These are phyloP conservation scores for Coluber constrictor DNA, from an alignment of 2,797 vertebrate genomes.

Conservation along the genomic window DNA sequence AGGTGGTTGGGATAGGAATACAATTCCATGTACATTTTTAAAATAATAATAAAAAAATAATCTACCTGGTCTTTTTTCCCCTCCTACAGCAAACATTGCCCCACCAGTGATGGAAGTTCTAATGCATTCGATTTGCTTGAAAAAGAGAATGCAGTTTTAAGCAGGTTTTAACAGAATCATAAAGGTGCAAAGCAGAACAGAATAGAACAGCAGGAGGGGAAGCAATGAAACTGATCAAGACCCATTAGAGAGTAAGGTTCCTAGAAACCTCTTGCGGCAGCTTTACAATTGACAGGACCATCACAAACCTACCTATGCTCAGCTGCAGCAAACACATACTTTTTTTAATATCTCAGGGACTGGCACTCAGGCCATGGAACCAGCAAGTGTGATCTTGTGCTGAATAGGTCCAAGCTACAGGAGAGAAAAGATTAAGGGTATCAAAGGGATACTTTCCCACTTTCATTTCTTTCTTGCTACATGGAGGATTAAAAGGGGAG, in stretches of 20 bases:
- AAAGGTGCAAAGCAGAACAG: conserved; percentile 39
- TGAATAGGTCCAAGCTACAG: conserved; percentile 59
- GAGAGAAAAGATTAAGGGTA: conserved; percentile 62
- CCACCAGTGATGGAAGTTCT: not conserved
- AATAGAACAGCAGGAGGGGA: conserved; percentile 20
- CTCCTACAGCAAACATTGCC: not conserved
- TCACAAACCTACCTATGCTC: conserved; percentile 26
- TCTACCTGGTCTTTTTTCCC: not conserved
- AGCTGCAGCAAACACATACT: conserved; percentile 48
- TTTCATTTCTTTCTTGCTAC: conserved; percentile 63
- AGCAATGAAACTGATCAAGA: conserved; percentile 42
- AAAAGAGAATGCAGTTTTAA: conserved; percentile 14
- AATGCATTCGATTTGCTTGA: not conserved
- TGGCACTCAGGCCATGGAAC: conserved; percentile 30
- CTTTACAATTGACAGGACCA: conserved; percentile 43
- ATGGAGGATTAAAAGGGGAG: conserved; percentile 53
- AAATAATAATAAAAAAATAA: not conserved
- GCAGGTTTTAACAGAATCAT: conserved; percentile 25
- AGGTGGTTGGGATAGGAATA: not conserved
- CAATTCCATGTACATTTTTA: not conserved
- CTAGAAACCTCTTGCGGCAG: conserved; percentile 39
- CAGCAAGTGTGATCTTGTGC: conserved; percentile 43
- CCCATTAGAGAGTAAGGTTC: conserved; percentile 18
- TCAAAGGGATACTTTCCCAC: conserved; percentile 60
- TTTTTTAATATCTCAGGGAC: conserved; percentile 42